phyloP scores from a whole-genome alignment of 2,113 vertebrate species.

The Pavo muticus region DNA sequence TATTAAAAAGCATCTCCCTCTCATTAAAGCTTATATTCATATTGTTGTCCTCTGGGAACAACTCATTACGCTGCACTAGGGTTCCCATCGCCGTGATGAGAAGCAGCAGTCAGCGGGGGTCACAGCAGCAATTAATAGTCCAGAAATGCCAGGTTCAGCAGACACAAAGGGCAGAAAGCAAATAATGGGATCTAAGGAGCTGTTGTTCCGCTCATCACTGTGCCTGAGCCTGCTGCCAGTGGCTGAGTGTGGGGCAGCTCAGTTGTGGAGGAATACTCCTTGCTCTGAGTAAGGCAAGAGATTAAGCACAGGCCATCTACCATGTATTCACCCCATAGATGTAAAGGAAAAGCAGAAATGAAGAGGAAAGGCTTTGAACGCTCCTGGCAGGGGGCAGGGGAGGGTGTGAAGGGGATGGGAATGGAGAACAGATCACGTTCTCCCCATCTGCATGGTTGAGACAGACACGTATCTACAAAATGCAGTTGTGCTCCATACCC shows the following conservation, averaged over 20 bases:
- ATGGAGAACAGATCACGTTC: not conserved
- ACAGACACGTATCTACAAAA: not conserved
- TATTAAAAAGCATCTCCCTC: slow-evolving; percentile 54
- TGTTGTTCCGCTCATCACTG: not conserved
- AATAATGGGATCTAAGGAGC: slow-evolving; percentile 51
- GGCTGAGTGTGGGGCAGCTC: not conserved
- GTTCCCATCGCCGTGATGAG: slow-evolving; percentile 38
- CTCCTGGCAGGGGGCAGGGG: not conserved
- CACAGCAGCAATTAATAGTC: slow-evolving; percentile 45
- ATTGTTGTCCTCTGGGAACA: slow-evolving; percentile 49
- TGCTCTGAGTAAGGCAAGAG: not conserved
- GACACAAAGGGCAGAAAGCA: slow-evolving; percentile 20
- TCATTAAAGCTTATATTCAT: slow-evolving; percentile 67
- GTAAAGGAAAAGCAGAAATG: not conserved
- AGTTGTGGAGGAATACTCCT: not conserved
- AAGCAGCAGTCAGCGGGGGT: slow-evolving; percentile 36
- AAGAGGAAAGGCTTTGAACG: not conserved
- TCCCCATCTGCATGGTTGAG: not conserved
- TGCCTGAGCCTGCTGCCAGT: not conserved
- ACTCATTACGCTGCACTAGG: slow-evolving; percentile 11
- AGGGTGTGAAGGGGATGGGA: not conserved
- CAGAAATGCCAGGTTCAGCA: slow-evolving; percentile 31
- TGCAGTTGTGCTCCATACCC: not conserved
- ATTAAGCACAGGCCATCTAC: not conserved
- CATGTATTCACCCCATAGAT: not conserved